These are phyloP conservation scores for Entosphenus tridentatus DNA, from an alignment of 2,113 vertebrate species.

Conservation along the genomic window DNA sequence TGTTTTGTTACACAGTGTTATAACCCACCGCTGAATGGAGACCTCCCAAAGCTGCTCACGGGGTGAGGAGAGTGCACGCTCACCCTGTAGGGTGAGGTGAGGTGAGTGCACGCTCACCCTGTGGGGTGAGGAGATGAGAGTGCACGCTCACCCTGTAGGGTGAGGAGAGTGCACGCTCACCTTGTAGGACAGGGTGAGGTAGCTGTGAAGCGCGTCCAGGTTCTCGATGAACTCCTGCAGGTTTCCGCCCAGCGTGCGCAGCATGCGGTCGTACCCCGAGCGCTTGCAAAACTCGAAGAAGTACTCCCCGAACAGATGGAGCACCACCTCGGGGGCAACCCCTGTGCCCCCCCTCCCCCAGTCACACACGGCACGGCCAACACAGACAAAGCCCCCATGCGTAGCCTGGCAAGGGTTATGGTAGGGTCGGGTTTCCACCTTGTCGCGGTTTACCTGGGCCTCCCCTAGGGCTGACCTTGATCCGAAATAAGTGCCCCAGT, in stretches of 20 bases:
- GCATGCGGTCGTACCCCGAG: slow-evolving; percentile 42
- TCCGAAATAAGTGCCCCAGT: no score
- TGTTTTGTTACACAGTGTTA: no score
- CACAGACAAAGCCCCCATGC: slow-evolving; percentile 9
- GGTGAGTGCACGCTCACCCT: no score
- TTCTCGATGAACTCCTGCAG: slow-evolving; percentile 42
- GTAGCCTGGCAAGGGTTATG: not conserved
- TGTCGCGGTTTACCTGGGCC: no score
- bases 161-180: slow-evolving; percentile 9
- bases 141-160: no score
- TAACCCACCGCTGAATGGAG: no score
- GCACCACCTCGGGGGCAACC: slow-evolving; percentile 26
- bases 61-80: no score
- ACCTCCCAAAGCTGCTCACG: no score
- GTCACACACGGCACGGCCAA: slow-evolving; percentile 7
- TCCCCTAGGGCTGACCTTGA: no score
- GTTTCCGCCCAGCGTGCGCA: slow-evolving; percentile 34
- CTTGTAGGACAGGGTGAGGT: slow-evolving; percentile 38
- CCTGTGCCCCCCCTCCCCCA: slow-evolving; percentile 15
- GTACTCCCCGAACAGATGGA: slow-evolving; percentile 41
- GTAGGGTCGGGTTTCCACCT: no score
- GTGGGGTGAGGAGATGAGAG: no score
- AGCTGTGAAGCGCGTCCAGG: slow-evolving; percentile 43
- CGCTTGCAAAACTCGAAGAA: slow-evolving; percentile 47
- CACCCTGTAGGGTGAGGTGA: no score